Evolutionary conservation across 2,797 vertebrate genomes (phyloP).

Genomic region (Garrulus glandarius): DNA sequence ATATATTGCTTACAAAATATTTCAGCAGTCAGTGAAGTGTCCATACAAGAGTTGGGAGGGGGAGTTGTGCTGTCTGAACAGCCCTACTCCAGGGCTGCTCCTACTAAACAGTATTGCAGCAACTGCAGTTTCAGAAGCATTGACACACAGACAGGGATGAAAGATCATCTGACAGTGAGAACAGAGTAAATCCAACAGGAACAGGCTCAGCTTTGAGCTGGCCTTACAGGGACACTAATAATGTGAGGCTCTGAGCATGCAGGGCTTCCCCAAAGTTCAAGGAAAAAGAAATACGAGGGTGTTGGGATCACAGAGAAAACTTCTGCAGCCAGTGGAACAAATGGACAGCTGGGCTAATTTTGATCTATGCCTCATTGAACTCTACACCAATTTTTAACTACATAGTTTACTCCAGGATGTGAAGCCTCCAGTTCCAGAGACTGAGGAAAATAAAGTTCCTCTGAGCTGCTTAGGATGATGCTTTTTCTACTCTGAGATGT

Average conservation of each 20-base stretch:
- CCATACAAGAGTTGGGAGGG: neutral
- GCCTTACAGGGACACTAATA: neutral
- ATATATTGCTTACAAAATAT: neutral
- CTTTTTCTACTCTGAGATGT: neutral
- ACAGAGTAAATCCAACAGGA: neutral
- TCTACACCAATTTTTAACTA: neutral
- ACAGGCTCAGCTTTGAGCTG: neutral
- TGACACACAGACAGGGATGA: neutral
- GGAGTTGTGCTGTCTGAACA: neutral
- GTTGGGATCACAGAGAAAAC: neutral
- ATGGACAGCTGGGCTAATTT: neutral
- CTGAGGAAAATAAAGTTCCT: neutral
- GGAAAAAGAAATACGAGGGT: neutral
- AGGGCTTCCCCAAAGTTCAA: neutral
- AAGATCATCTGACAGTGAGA: neutral
- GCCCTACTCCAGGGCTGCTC: neutral
- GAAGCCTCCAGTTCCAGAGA: neutral
- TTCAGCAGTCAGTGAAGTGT: neutral
- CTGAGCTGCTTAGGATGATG: neutral
- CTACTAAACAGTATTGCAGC: neutral
- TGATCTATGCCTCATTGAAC: neutral
- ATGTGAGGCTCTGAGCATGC: neutral
- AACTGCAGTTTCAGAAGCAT: neutral
- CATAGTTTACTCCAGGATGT: fast-evolving
- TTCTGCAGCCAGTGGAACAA: neutral